Conservation (phyloP, 2,888 invertebrate species). For the Argyresthia albistria region DNA sequence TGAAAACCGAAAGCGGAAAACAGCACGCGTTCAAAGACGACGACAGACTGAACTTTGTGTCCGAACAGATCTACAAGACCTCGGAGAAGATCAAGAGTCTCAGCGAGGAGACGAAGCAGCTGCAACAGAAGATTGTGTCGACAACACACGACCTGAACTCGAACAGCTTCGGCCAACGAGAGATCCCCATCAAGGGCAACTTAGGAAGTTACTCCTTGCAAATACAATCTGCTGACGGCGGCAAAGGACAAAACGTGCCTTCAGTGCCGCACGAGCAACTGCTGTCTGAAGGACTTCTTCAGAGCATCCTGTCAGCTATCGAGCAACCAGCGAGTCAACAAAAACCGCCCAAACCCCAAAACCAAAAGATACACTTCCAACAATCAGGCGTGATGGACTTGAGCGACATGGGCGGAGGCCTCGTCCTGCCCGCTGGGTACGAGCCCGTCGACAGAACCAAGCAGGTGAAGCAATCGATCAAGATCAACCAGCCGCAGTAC, state of each 20-base stretch:
- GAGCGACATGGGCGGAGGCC: slow-evolving; percentile 31
- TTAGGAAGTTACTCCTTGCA: slow-evolving; percentile 81
- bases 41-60: slow-evolving; percentile 32
- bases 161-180: slow-evolving; percentile 16
- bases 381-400: slow-evolving; percentile 15
- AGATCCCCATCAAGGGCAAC: slow-evolving; percentile 69
- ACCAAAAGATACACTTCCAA: slow-evolving; percentile 24
- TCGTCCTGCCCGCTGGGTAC: slow-evolving; percentile 52
- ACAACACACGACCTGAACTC: slow-evolving; percentile 36
- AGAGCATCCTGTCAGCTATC: slow-evolving; percentile 86
- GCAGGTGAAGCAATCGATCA: slow-evolving; percentile 3
- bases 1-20: slow-evolving; percentile 32
- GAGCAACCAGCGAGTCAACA: slow-evolving; percentile 74
- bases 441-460: slow-evolving; percentile 51
- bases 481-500: slow-evolving; percentile 11
- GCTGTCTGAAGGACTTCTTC: slow-evolving; percentile 82
- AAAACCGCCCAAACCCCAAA: not conserved
- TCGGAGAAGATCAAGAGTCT: slow-evolving; percentile 51
- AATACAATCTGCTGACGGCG: slow-evolving; percentile 78
- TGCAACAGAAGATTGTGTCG: slow-evolving; percentile 50
- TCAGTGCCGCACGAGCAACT: slow-evolving; percentile 81
- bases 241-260: slow-evolving; percentile 48
- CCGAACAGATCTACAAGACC: slow-evolving; percentile 52
- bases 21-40: slow-evolving; percentile 32
- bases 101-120: slow-evolving; percentile 46